Evolutionary conservation across 2,888 invertebrate species (phyloP).

Genomic region (Phortica magna): DNA sequence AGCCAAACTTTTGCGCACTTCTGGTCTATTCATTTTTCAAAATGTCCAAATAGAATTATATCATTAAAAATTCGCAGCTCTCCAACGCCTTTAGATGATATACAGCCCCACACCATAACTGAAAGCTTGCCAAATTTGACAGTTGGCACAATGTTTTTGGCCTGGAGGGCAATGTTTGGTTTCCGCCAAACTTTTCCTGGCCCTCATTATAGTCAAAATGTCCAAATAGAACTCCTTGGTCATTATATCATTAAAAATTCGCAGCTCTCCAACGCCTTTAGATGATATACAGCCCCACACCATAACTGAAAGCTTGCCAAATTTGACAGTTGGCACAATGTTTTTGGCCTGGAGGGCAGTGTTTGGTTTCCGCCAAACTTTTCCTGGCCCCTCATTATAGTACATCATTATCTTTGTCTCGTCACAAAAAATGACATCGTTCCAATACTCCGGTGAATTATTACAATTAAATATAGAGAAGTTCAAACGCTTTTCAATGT

Average conservation of each 20-base stretch:
- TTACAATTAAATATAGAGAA: no score
- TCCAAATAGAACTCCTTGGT: slow-evolving; percentile 3
- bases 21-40: slow-evolving; percentile 30
- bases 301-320: slow-evolving; percentile 41
- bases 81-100: slow-evolving; percentile 37
- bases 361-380: slow-evolving; percentile 30
- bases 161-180: slow-evolving; percentile 31
- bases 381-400: no score
- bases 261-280: slow-evolving; percentile 38
- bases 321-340: no score
- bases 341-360: slow-evolving; percentile 30
- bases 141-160: slow-evolving; percentile 8
- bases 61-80: slow-evolving; percentile 36
- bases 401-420: no score
- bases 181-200: no score
- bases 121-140: no score
- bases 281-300: slow-evolving; percentile 40
- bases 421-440: no score
- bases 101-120: slow-evolving; percentile 41
- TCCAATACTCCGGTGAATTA: no score
- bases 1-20: slow-evolving; percentile 41
- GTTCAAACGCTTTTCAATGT: no score
- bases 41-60: slow-evolving; percentile 28
- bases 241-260: slow-evolving; percentile 36
- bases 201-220: no score